phyloP scores from a whole-genome alignment of 2,888 invertebrate species.

The Linnaemya tessellans region DNA sequence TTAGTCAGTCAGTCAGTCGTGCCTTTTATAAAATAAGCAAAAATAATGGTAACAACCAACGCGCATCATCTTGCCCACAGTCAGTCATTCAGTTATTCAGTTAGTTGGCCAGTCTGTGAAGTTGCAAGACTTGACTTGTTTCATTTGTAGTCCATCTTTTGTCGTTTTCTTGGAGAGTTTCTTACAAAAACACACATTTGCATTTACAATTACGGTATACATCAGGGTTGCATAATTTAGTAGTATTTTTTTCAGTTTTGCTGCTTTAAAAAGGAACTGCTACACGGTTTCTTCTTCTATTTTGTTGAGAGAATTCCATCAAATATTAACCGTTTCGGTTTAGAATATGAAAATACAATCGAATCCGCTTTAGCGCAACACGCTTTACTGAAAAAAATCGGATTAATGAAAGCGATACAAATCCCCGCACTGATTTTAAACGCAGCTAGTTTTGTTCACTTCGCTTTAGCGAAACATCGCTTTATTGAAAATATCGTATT shows the following conservation, averaged over 20 bases:
- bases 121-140: conserved; percentile 10
- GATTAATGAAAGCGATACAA: no score
- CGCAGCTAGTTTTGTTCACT: no score
- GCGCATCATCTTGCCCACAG: not conserved
- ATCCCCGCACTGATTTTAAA: no score
- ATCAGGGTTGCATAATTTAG: not conserved
- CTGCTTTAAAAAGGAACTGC: no score
- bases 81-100: conserved; percentile 61
- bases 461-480: no score
- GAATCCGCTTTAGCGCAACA: no score
- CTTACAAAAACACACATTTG: not conserved
- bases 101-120: conserved; percentile 56
- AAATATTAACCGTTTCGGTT: no score
- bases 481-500: no score
- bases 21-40: conserved; percentile 5
- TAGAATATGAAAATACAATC: no score
- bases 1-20: conserved; percentile 19
- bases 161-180: not conserved
- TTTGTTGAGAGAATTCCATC: no score
- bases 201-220: conserved; percentile 1
- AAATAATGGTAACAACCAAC: conserved; percentile 6
- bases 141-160: conserved; percentile 4
- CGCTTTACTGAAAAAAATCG: no score
- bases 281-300: no score
- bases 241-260: not conserved